Evolutionary conservation across 2,113 vertebrate species (phyloP).

Genomic region (Catharus fuscescens): DNA sequence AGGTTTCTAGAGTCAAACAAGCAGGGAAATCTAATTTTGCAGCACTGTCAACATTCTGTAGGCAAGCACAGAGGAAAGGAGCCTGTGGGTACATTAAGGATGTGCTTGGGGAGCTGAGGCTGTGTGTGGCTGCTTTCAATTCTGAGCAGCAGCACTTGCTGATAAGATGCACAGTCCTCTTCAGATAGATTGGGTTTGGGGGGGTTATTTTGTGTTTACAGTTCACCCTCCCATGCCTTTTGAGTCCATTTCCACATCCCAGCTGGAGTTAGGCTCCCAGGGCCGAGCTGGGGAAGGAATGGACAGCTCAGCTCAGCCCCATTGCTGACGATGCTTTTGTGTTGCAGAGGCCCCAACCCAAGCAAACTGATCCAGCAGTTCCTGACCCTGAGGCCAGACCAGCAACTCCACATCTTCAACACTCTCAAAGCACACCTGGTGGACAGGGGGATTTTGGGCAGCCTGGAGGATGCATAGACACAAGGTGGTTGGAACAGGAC

Average conservation of each 20-base stretch:
- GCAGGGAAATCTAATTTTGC: neutral
- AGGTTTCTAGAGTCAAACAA: neutral
- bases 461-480: constrained; percentile 73
- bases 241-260: neutral
- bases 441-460: constrained; percentile 85
- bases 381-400: constrained; percentile 89
- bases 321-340: neutral
- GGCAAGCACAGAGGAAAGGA: neutral
- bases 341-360: constrained; percentile 91
- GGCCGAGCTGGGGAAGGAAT: neutral
- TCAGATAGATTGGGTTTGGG: neutral
- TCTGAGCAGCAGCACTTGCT: neutral
- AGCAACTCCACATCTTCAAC: constrained; percentile 97
- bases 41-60: neutral
- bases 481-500: neutral
- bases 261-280: neutral
- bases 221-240: neutral
- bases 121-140: neutral
- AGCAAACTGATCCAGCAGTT: constrained; percentile 96
- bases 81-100: neutral
- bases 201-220: neutral
- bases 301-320: neutral
- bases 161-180: neutral
- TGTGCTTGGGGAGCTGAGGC: neutral
- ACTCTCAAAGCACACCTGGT: constrained; percentile 89